A percentile compares a stretch with the other conserved stretches of the same genome.
Evolutionary conservation across 2,797 vertebrate genomes (phyloP).

Genomic region (Molossus alvarezi): DNA sequence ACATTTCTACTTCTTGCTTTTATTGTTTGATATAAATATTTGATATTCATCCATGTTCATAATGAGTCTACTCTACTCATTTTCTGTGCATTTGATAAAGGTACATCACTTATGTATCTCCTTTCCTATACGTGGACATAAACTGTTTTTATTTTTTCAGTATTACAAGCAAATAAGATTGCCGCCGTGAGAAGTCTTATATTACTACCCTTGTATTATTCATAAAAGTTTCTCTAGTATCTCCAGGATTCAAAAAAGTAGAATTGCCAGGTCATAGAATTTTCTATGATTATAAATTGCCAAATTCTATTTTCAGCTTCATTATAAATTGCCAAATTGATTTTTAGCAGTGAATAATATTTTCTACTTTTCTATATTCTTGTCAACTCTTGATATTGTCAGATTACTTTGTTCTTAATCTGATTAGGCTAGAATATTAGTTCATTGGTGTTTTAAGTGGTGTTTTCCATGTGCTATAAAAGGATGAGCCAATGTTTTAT

Average conservation of each 20-base stretch:
- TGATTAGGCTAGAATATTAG: conserved; percentile 12
- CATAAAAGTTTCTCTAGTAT: neutral
- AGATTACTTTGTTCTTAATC: neutral
- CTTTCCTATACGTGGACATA: neutral
- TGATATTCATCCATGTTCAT: neutral
- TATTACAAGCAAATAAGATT: neutral
- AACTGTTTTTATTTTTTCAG: neutral
- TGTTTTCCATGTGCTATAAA: neutral
- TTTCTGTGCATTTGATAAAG: neutral
- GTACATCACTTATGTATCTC: neutral
- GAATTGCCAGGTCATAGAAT: neutral
- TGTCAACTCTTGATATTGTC: conserved; percentile 2
- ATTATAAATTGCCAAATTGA: conserved; percentile 1
- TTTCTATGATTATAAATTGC: conserved; percentile 7
- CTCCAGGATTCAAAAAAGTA: neutral
- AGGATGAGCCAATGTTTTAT: neutral
- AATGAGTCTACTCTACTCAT: neutral
- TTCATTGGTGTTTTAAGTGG: neutral
- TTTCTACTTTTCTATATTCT: conserved; percentile 2
- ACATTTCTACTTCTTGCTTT: conserved; percentile 2
- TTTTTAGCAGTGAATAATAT: neutral
- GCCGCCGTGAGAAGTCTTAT: neutral
- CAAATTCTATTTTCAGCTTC: conserved; percentile 27
- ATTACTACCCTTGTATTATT: neutral
- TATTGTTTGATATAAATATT: conserved; percentile 1